Evolutionary conservation across 1,140 invertebrate species (phyloP), one percentile per base, ranked within the genome.

Genomic region (Penaeus vannamei): DNA sequence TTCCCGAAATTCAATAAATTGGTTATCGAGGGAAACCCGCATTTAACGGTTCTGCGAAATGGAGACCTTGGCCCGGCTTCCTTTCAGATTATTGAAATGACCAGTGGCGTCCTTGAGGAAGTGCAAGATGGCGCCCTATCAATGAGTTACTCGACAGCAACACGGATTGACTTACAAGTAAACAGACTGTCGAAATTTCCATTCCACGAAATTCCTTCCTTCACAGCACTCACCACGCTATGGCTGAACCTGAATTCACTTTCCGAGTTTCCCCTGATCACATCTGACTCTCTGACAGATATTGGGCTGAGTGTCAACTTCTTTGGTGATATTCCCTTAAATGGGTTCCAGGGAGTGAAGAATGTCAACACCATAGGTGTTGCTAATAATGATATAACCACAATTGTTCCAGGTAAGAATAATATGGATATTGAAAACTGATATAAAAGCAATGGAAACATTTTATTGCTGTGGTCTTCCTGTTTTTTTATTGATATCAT

Each of bases 51-150:
- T 10, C 64, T 85, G 0, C 14, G 64, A 7, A 69, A 53, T 17
- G 64, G 64, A 20, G 62, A 23, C 32, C 66, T 85, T 4, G 62
- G 62, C 5, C 2, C 23, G 12, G 36, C 36, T 2, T 42, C 62
- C 36, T 85, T 85, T 36, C 26, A 85, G 23, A 23, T 69, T 23
- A 46, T 85, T 20, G 53, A 42, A 42, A 85, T 85, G 42, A 69
- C 83, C 19, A 22, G 69, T 32, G 83, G 83, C 7, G 62, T 53
- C 36, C 62, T 85, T 23, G 64, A 66, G n/a, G 32, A 46, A 20
- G 29, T 85, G 8, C 20, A 85, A 53, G 64, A 85, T 2, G 64
- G 22, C 0, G 83, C 83, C 7, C 64, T 85, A 2, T 72, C 64
- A 17, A 1, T 14, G 29, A 85, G 83, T 19, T 22, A 22, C 64